Conservation (phyloP, 2,113 vertebrate genomes). For the Ochotona princeps region DNA sequence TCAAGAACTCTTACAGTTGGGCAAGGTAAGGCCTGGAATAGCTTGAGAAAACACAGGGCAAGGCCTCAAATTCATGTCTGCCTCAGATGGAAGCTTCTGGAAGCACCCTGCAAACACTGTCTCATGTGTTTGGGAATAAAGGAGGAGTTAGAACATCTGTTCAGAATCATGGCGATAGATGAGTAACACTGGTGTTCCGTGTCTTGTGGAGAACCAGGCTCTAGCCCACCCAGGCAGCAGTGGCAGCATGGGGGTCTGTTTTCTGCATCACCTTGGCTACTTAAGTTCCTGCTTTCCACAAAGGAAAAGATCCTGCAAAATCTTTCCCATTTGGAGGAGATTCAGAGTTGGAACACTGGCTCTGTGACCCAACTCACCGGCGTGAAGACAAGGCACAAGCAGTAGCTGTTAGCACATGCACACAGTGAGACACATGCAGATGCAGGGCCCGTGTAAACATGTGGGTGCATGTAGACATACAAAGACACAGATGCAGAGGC, state of each 20-base stretch:
- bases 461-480: no score
- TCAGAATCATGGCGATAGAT: rapidly evolving
- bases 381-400: not conserved
- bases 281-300: not conserved
- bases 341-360: not conserved
- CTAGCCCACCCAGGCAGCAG: rapidly evolving
- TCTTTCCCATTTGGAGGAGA: not conserved
- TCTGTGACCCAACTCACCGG: not conserved
- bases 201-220: not conserved
- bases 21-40: not conserved
- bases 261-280: not conserved
- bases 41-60: not conserved
- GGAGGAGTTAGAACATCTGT: not conserved
- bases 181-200: rapidly evolving
- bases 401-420: no score
- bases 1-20: not conserved
- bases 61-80: not conserved
- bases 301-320: no score
- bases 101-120: not conserved
- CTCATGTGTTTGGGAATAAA: not conserved
- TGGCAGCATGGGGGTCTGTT: rapidly evolving
- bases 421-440: no score
- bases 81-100: not conserved
- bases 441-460: no score
- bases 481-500: not conserved